Conservation (phyloP, 2,888 invertebrate genomes). For the Abscondita cerata region DNA sequence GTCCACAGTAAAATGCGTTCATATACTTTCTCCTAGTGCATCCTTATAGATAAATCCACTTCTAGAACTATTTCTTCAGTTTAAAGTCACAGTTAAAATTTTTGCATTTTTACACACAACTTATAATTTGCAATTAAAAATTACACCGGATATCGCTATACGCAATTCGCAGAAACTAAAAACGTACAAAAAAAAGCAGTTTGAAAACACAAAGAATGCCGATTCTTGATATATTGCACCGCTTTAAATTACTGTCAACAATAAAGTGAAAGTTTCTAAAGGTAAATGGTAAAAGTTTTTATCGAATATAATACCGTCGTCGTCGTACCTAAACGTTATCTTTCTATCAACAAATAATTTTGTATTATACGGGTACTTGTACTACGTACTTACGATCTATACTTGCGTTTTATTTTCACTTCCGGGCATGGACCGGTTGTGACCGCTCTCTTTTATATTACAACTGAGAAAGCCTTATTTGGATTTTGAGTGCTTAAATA, state of each 20-base stretch:
- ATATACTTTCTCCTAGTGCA: too few relatives aligned
- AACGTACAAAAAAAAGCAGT: too few relatives aligned
- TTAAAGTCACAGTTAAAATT: too few relatives aligned
- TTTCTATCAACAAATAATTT: slow-evolving; percentile 5
- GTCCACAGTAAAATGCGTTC: too few relatives aligned
- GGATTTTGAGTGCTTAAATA: neutral
- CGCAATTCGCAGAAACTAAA: too few relatives aligned
- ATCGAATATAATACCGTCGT: slow-evolving; percentile 3
- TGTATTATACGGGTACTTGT: neutral
- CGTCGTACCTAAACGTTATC: neutral
- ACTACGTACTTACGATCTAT: neutral
- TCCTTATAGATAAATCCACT: too few relatives aligned
- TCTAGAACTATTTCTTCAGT: too few relatives aligned
- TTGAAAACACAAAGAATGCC: slow-evolving; percentile 5
- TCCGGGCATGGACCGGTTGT: slow-evolving; percentile 2
- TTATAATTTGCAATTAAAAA: too few relatives aligned
- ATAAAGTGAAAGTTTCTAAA: slow-evolving; percentile 19
- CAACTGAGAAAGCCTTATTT: neutral
- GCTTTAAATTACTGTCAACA: slow-evolving; percentile 16
- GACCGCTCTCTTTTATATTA: neutral
- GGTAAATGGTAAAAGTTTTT: slow-evolving; percentile 17
- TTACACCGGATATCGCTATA: too few relatives aligned
- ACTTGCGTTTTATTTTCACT: slow-evolving; percentile 9
- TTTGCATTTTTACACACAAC: too few relatives aligned
- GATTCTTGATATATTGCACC: slow-evolving; percentile 17